A percentile compares a stretch with the other conserved stretches of the same genome.
These are phyloP conservation scores for Aplodontia rufa DNA, from an alignment of 2,113 vertebrate genomes.

Conservation along the genomic window DNA sequence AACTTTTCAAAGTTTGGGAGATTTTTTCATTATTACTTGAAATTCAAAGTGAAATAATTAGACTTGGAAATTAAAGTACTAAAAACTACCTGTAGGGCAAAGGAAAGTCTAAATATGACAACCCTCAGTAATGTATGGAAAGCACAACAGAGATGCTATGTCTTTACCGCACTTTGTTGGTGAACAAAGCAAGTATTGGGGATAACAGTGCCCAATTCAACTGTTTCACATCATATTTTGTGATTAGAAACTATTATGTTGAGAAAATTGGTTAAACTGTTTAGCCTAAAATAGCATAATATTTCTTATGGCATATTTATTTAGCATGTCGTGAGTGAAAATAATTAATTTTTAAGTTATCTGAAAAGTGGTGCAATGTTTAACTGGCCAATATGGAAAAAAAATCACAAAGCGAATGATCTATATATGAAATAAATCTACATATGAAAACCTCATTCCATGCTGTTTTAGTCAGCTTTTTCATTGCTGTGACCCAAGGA, in stretches of 20 bases:
- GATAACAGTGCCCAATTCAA: neutral
- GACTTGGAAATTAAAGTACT: neutral
- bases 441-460: neutral
- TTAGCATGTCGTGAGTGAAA: constrained; percentile 6
- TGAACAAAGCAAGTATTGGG: neutral
- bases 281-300: neutral
- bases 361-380: neutral
- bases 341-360: neutral
- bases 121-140: neutral
- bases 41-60: neutral
- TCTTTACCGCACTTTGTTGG: neutral
- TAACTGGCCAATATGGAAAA: neutral
- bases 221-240: neutral
- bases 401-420: neutral
- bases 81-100: neutral
- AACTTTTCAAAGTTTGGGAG: neutral
- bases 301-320: neutral
- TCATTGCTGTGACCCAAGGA: too few species aligned
- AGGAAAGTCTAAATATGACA: neutral
- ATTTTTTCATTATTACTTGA: neutral
- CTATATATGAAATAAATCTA: constrained; percentile 2
- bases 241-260: neutral
- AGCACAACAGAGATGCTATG: neutral
- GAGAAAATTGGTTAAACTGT: neutral
- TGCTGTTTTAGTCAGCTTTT: too few species aligned